phyloP scores from a whole-genome alignment of 2,797 vertebrate genomes.

The Hyperoplus immaculatus region DNA sequence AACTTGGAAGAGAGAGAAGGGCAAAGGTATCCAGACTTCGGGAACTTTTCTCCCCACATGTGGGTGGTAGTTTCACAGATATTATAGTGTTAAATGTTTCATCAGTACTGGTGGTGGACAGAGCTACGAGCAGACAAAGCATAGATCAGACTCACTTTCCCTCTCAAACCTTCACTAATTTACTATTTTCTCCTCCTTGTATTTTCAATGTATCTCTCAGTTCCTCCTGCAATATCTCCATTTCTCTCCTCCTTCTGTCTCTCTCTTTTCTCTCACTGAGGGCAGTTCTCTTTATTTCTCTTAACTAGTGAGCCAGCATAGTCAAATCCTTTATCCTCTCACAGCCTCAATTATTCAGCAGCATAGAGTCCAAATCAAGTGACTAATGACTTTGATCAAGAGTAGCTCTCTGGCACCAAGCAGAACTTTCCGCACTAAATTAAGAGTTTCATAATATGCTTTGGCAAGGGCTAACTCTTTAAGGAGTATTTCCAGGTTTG shows the following conservation, averaged over 20 bases:
- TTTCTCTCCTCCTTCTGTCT: slow-evolving; percentile 16
- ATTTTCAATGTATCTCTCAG: background rate
- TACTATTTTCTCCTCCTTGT: slow-evolving; percentile 13
- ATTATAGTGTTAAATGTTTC: slow-evolving; percentile 68
- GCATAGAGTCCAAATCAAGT: slow-evolving; percentile 80
- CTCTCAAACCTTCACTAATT: slow-evolving; percentile 52
- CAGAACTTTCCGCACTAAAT: slow-evolving; percentile 76
- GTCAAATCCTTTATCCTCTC: slow-evolving; percentile 78
- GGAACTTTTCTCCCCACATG: background rate
- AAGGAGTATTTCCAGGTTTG: slow-evolving; percentile 62
- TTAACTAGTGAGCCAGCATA: slow-evolving; percentile 67
- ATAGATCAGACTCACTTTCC: slow-evolving; percentile 40
- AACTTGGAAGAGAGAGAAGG: background rate
- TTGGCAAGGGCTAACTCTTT: slow-evolving; percentile 56
- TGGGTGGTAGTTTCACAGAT: slow-evolving; percentile 43
- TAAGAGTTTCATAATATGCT: slow-evolving; percentile 68
- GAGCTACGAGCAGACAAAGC: slow-evolving; percentile 53
- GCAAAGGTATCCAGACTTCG: background rate
- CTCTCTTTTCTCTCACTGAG: slow-evolving; percentile 22
- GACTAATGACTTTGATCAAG: slow-evolving; percentile 84
- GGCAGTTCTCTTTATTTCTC: slow-evolving; percentile 66
- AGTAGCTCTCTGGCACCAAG: slow-evolving; percentile 73
- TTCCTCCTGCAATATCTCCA: slow-evolving; percentile 15
- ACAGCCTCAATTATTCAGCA: slow-evolving; percentile 82
- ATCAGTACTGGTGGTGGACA: slow-evolving; percentile 49